Percentiles rank a stretch among this genome's conserved stretches.
Evolutionary conservation across 2,113 vertebrate genomes (phyloP).

Genomic region (Amphiprion ocellaris): DNA sequence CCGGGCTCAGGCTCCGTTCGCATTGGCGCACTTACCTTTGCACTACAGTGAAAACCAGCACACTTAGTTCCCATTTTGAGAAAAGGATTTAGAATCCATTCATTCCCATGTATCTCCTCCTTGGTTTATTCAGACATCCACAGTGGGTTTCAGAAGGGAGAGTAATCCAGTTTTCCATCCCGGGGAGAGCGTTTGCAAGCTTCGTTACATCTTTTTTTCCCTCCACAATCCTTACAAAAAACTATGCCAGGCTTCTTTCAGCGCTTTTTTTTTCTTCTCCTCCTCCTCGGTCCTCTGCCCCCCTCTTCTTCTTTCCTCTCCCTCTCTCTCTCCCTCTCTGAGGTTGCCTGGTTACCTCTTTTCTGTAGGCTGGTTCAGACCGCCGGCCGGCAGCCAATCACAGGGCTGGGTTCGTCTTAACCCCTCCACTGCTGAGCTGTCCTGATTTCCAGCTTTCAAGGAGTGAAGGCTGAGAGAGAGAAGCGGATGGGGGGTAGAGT

Average conservation of each 20-base stretch:
- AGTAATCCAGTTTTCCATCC: slow-evolving; percentile 86
- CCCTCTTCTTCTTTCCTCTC: slow-evolving; percentile 58
- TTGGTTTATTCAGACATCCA: slow-evolving; percentile 75
- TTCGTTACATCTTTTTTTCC: slow-evolving; percentile 80
- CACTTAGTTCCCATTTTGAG: slow-evolving; percentile 82
- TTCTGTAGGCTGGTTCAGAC: slow-evolving; percentile 83
- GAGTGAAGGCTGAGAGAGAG: slow-evolving; percentile 44
- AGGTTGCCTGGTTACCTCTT: slow-evolving; percentile 90
- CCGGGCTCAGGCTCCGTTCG: background rate
- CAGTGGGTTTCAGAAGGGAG: slow-evolving; percentile 60
- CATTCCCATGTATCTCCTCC: slow-evolving; percentile 63
- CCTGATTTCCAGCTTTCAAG: slow-evolving; percentile 84
- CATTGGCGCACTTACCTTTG: slow-evolving; percentile 74
- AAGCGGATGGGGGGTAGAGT: background rate
- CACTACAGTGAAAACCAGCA: slow-evolving; percentile 65
- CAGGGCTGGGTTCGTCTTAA: slow-evolving; percentile 77
- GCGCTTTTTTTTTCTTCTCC: slow-evolving; percentile 73
- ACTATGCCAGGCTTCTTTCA: slow-evolving; percentile 81
- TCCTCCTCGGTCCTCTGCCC: slow-evolving; percentile 50
- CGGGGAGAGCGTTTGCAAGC: slow-evolving; percentile 71
- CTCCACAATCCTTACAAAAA: slow-evolving; percentile 73
- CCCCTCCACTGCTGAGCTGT: slow-evolving; percentile 81
- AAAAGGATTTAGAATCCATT: slow-evolving; percentile 81
- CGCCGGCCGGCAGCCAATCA: slow-evolving; percentile 85
- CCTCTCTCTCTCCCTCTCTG: slow-evolving; percentile 75